These are phyloP conservation scores for Callithrix jacchus DNA, from an alignment of 2,113 vertebrate species.

Conservation along the genomic window DNA sequence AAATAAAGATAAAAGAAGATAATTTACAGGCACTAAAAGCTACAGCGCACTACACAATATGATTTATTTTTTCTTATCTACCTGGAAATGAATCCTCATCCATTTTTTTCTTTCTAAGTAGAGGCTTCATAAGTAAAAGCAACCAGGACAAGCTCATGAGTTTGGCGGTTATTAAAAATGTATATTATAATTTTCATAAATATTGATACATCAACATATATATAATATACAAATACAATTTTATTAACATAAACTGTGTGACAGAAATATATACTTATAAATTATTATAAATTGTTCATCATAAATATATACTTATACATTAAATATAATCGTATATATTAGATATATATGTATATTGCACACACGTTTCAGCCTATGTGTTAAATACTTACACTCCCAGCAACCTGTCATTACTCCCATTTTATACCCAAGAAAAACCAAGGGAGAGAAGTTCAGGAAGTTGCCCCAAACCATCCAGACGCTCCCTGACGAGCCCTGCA, in stretches of 20 bases:
- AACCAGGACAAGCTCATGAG: not conserved
- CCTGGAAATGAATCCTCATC: not conserved
- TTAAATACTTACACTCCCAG: not conserved
- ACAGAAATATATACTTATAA: not conserved
- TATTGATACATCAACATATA: not conserved
- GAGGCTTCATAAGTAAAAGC: not conserved
- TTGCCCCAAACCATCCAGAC: not conserved
- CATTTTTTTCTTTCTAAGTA: not conserved
- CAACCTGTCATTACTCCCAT: not conserved
- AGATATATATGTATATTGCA: not conserved
- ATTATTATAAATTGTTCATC: not conserved
- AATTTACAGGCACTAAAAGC: too few relatives aligned
- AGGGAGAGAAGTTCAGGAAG: not conserved
- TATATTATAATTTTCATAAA: not conserved
- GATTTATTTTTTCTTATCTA: too few relatives aligned
- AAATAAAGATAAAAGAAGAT: not conserved
- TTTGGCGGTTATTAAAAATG: not conserved
- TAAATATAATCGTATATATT: not conserved
- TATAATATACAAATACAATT: not conserved
- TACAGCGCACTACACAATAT: too few relatives aligned
- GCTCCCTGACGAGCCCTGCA: not conserved
- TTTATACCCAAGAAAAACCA: not conserved
- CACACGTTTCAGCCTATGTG: not conserved
- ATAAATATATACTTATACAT: not conserved
- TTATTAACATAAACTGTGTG: not conserved